Base-by-base conservation (phyloP, 2,113 vertebrate species). In the Nothoprocta pentlandii region DNA sequence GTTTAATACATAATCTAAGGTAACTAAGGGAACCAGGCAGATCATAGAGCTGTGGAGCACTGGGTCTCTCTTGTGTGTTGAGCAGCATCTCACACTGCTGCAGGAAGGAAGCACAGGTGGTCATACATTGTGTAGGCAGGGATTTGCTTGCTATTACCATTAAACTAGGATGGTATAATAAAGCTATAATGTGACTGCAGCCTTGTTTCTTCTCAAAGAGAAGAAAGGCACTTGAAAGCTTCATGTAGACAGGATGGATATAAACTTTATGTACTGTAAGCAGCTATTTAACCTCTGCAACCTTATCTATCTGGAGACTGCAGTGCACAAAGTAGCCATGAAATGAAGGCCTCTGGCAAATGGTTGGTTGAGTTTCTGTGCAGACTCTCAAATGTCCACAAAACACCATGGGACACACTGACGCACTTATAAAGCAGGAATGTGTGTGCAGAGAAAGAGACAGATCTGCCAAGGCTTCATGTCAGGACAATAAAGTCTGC, bases 221-320 rank as follows among this genome's bases (percentile, higher is more conserved):
- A 47, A 82, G 61, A 87, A 69, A 36, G 25, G 49, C 76, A 56
- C 46, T 88, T 92, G 64, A 93, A 94, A 96, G 19, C 73, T 92
- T 93, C 49, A 59, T 88, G 59, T 86, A 46, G 88, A 82, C 87
- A 91, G 39, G 82, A 39, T 81, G 82, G 66, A 56, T 88, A 73
- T 92, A 94, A 96, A 93, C n/a, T 97, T 96, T 93, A 96, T 94
- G 85, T 94, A 47, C 89, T 95, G 92, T 89, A 95, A 92, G 94
- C 68, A 81, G 79, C 80, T 89, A 10, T 93, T 92, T 97, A 94
- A 96, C 94, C 95, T 87, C 78, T 93, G 80, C 82, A 92, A 25
- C 87, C 82, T 71, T 61, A 70, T 85, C 89, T 91, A 8, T 82
- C 89, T 84, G 80, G 92, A 95, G 87, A 96, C 80, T 80, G 47